Evolutionary conservation across 1,140 invertebrate genomes (phyloP).

Genomic region (Drosophila eugracilis): DNA sequence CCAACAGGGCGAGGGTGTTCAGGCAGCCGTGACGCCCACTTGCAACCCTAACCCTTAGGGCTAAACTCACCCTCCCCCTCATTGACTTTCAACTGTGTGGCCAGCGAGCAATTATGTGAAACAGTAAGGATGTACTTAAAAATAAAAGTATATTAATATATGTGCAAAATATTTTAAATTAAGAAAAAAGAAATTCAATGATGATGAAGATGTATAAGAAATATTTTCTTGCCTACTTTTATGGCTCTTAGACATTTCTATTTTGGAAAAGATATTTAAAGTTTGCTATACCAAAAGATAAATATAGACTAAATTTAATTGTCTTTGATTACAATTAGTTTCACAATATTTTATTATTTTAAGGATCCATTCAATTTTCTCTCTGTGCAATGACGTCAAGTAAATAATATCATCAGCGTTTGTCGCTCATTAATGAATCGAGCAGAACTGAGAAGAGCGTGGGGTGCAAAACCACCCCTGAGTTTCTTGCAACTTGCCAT

Average conservation of each 20-base stretch:
- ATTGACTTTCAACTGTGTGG: slow-evolving; percentile 75
- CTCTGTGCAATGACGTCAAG: slow-evolving; percentile 35
- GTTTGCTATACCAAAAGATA: too few species aligned
- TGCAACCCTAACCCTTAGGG: slow-evolving; percentile 59
- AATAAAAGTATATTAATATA: not conserved
- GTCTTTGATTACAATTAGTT: not conserved
- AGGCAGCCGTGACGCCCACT: slow-evolving; percentile 67
- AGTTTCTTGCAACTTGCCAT: slow-evolving; percentile 38
- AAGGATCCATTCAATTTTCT: not conserved
- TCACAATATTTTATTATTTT: too few species aligned
- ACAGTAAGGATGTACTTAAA: slow-evolving; percentile 21
- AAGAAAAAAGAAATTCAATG: too few species aligned
- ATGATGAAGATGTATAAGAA: too few species aligned
- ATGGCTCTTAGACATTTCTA: too few species aligned
- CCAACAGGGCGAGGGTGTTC: slow-evolving; percentile 59
- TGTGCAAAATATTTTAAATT: not conserved
- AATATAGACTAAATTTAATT: too few species aligned
- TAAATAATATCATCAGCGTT: slow-evolving; percentile 77
- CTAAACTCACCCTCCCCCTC: slow-evolving; percentile 22
- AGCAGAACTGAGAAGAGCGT: slow-evolving; percentile 5
- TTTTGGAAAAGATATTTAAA: too few species aligned
- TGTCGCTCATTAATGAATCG: slow-evolving; percentile 73
- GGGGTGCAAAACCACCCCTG: slow-evolving; percentile 23
- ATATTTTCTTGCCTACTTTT: not conserved
- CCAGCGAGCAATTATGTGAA: slow-evolving; percentile 61